These are phyloP conservation scores for Mechanitis mazaeus DNA, from an alignment of 2,888 invertebrate species.

Conservation along the genomic window DNA sequence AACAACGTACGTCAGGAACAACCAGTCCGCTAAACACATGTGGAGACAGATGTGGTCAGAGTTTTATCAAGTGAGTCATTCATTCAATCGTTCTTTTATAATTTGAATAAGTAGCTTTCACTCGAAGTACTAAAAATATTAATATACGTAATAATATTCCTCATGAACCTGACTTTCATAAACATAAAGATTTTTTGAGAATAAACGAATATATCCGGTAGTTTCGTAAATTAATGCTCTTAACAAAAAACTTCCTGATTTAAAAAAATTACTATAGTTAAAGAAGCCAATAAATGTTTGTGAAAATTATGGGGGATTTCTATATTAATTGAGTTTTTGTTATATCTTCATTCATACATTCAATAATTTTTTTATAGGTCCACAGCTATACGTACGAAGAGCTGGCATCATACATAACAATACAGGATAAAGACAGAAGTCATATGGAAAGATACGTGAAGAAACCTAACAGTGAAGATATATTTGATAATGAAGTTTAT, in stretches of 20 bases:
- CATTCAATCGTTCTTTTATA: too few species aligned
- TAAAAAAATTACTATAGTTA: too few species aligned
- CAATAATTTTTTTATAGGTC: slow-evolving; percentile 29
- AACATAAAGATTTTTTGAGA: too few species aligned
- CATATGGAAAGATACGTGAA: slow-evolving; percentile 39
- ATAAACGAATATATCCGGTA: too few species aligned
- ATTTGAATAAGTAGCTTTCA: too few species aligned
- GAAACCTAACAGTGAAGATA: slow-evolving; percentile 22
- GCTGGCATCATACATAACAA: slow-evolving; percentile 33
- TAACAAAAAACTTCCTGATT: too few species aligned
- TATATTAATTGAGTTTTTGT: background rate
- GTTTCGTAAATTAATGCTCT: too few species aligned
- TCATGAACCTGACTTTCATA: too few species aligned
- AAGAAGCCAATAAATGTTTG: too few species aligned
- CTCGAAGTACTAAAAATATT: too few species aligned
- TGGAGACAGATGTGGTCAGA: slow-evolving; percentile 50
- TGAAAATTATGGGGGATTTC: background rate
- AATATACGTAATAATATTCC: too few species aligned
- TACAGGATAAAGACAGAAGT: slow-evolving; percentile 34
- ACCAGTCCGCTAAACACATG: slow-evolving; percentile 35
- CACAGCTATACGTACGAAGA: slow-evolving; percentile 40
- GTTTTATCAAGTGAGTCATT: slow-evolving; percentile 45
- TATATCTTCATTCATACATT: background rate
- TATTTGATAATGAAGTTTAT: slow-evolving; percentile 45
- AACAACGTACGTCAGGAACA: slow-evolving; percentile 62